phyloP scores from a whole-genome alignment of 2,113 vertebrate species.

The Eulacestoma nigropectus region DNA sequence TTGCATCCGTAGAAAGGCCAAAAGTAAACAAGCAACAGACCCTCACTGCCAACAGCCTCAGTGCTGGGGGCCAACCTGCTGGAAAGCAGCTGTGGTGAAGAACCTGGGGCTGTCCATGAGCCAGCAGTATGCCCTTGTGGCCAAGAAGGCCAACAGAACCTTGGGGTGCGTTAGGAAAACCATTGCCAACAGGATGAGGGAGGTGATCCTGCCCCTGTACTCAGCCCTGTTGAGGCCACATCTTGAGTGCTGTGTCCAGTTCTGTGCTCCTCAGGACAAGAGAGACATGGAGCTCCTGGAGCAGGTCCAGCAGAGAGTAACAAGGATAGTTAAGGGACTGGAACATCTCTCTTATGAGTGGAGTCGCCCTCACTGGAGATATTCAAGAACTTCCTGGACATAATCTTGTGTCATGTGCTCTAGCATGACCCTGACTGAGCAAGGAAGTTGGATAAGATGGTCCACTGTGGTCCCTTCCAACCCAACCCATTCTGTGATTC shows the following conservation, averaged over 20 bases:
- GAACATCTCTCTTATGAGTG: background rate
- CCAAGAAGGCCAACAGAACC: background rate
- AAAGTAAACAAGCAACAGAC: background rate
- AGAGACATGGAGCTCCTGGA: background rate
- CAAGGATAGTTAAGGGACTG: too few species aligned
- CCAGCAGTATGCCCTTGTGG: background rate
- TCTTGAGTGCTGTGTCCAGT: background rate
- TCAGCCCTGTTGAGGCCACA: background rate
- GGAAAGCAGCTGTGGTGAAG: background rate
- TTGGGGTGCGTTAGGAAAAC: fast-evolving
- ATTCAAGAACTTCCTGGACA: background rate
- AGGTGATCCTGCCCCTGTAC: background rate
- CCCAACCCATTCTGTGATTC: background rate
- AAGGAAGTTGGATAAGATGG: background rate
- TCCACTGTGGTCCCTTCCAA: background rate
- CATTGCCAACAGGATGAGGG: background rate
- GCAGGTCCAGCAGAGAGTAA: background rate
- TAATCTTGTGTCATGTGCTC: background rate
- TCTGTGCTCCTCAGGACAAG: background rate
- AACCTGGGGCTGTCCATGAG: background rate
- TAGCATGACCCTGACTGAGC: background rate
- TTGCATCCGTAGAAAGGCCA: background rate
- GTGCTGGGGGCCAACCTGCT: background rate
- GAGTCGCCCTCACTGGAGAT: background rate
- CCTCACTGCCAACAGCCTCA: background rate